Evolutionary conservation across 2,113 vertebrate species (phyloP).

Genomic region (Acanthochromis polyacanthus): DNA sequence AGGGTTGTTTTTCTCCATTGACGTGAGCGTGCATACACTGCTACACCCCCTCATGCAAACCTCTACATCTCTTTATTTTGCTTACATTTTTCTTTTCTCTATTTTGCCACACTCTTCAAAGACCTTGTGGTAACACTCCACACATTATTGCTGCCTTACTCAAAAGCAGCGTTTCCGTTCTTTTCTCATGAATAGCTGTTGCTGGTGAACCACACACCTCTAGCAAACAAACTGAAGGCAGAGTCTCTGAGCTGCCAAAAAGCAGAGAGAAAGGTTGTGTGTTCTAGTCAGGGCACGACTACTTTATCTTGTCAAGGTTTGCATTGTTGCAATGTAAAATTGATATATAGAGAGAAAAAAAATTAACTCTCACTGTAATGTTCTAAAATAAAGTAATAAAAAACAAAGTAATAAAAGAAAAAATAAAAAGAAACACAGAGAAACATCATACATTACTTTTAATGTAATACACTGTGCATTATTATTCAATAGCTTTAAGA

Average conservation of each 20-base stretch:
- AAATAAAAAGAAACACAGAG: background rate
- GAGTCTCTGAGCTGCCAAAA: conserved; percentile 13
- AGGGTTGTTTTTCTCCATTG: conserved; percentile 46
- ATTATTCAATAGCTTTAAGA: conserved; percentile 16
- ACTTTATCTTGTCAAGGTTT: conserved; percentile 36
- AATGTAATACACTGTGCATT: conserved; percentile 2
- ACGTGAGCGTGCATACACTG: background rate
- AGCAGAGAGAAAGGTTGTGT: conserved; percentile 6
- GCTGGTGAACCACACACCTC: conserved; percentile 31
- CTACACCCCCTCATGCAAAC: conserved; percentile 2
- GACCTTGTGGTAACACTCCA: conserved; percentile 51
- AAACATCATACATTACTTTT: conserved; percentile 5
- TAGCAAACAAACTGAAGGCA: conserved; percentile 27
- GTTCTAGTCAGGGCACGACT: background rate
- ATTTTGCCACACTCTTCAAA: conserved; percentile 27
- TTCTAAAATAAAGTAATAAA: background rate
- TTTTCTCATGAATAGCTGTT: conserved; percentile 37
- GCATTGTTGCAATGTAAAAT: conserved; percentile 1
- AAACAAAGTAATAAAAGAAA: background rate
- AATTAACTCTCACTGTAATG: background rate
- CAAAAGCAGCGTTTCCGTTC: conserved; percentile 27
- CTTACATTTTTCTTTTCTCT: conserved; percentile 8
- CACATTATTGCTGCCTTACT: conserved; percentile 21
- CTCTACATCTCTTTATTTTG: conserved; percentile 23
- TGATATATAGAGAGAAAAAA: background rate